A percentile compares a stretch with the other conserved stretches of the same genome.
Conservation (phyloP, 2,797 vertebrate species). For the Phataginus tricuspis region DNA sequence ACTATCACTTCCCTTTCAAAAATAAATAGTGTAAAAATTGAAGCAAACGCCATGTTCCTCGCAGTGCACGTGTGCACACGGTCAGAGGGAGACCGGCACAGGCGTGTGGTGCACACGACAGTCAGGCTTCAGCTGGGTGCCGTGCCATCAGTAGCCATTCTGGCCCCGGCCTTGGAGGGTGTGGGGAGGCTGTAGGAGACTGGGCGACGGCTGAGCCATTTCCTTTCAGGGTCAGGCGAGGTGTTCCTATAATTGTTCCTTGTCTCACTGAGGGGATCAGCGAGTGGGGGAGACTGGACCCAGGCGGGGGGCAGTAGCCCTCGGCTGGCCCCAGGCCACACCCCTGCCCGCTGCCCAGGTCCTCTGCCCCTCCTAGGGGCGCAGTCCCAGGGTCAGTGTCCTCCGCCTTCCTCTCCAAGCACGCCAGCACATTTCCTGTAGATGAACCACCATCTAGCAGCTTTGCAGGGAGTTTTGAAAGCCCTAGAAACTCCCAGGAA, state of each 20-base stretch:
- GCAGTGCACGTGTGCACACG: rapidly evolving
- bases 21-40: not conserved
- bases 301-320: not conserved
- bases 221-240: not conserved
- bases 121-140: not conserved
- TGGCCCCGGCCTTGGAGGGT: not conserved
- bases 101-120: not conserved
- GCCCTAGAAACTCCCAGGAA: not conserved
- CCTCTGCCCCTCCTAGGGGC: no score
- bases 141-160: rapidly evolving
- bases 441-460: not conserved
- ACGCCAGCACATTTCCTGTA: not conserved
- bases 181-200: not conserved
- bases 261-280: not conserved
- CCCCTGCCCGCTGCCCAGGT: no score
- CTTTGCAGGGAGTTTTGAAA: not conserved
- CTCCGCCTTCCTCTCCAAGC: not conserved
- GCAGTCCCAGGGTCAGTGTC: no score
- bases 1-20: not conserved
- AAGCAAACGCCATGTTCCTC: not conserved
- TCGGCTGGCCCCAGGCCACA: not conserved
- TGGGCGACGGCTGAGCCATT: not conserved
- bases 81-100: not conserved
- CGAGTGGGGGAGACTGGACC: no score
- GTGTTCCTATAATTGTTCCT: not conserved